Percentiles rank a stretch among this genome's conserved stretches.
These are phyloP conservation scores for Calcarius ornatus DNA, from an alignment of 2,113 vertebrate genomes.

Conservation along the genomic window DNA sequence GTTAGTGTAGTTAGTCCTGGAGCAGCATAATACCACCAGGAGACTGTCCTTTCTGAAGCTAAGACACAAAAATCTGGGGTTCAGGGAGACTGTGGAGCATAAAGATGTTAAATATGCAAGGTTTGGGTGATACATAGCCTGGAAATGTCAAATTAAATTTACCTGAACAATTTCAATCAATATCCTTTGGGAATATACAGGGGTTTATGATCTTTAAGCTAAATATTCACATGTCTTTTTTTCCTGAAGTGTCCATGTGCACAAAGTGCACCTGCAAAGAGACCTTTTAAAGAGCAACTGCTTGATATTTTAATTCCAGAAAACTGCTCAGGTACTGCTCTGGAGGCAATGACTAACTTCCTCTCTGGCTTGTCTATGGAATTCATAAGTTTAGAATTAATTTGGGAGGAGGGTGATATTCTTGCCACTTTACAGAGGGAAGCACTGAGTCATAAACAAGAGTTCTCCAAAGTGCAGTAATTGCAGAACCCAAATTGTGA, in stretches of 20 bases:
- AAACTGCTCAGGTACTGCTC: not conserved
- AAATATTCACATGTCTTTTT: not conserved
- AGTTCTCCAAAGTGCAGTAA: not conserved
- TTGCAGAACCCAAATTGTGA: not conserved
- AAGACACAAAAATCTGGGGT: not conserved
- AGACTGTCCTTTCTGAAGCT: not conserved
- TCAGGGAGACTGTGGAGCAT: not conserved
- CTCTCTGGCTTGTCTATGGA: not conserved
- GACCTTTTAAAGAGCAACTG: not conserved
- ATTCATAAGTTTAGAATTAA: not conserved
- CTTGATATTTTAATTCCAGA: not conserved
- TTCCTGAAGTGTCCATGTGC: not conserved
- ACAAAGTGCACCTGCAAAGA: not conserved
- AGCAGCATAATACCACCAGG: not conserved
- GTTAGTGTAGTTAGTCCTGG: not conserved
- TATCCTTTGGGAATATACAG: not conserved
- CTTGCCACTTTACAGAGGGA: not conserved
- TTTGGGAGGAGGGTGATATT: not conserved
- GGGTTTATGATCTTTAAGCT: not conserved
- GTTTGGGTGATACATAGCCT: not conserved
- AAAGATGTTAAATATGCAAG: not conserved
- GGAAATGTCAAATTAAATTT: not conserved
- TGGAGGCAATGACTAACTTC: slow-evolving; percentile 36
- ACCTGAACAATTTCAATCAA: not conserved
- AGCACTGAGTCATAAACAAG: slow-evolving; percentile 9